Base-by-base conservation (phyloP, 92 coral and sea anemone genomes). In the Palythoa grandis region DNA sequence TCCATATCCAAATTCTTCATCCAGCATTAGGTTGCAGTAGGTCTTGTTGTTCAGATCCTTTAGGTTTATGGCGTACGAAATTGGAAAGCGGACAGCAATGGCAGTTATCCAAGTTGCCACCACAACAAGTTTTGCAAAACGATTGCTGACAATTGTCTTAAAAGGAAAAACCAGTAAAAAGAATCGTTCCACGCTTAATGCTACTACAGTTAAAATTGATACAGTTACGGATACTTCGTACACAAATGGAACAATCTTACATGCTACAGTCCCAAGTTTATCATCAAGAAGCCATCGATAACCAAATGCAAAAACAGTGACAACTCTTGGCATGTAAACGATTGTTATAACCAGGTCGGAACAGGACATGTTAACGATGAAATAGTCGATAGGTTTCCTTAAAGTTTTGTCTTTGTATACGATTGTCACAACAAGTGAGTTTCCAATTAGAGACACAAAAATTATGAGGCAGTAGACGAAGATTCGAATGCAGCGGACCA, bases 301-400 rank as follows among this genome's bases (percentile, higher is more conserved):
- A 4, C 97, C 95, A 16, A 89, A 74, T 11, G 73, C 80, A 77
- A 88, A 87, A 40, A 90, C 69, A 0, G 93, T 78, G 13, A 90
- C 82, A 0, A 82, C 91, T 11, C 97, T 90, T 2, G 95, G 93
- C 97, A 94, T 94, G 85, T 92, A 94, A 52, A 90, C 91, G 11
- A 84, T 70, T 1, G 97, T 94, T 61, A 89, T 91, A 5, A 94
- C 78, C 17, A 92, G 53, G 37, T 94, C 97, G 11, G 97, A 92
- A 35, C 84, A 78, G 12, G 93, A 83, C 95, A 94, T 92, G 40
- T 94, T 94, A 58, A 92, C 92, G 63, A 94, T 94, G 82, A 94
- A 92, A 68, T 87, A 93, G 85, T 94, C 88, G 66, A 94, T 91
- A 11, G 95, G 91, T 68, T 92, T 94, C 38, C 79, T 82, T 92